Conservation (phyloP, 2,888 invertebrate species). For the Chaetogeoica ovagalla region DNA sequence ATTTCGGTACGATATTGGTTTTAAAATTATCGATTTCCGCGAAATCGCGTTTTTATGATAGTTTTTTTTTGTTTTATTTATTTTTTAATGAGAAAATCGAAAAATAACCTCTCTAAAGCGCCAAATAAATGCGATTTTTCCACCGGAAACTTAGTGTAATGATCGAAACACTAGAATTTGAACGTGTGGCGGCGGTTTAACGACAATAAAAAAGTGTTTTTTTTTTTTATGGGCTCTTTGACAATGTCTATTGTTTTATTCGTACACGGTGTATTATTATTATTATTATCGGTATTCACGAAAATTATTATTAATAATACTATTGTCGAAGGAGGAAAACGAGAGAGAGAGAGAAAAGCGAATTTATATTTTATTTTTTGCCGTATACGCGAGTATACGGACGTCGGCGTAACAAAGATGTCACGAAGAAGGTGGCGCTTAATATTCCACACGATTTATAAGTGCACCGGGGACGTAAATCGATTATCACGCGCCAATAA, state of each 20-base stretch:
- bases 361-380: not conserved
- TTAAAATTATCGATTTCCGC: no score
- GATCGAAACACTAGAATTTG: not conserved
- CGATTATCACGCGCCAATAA: not conserved
- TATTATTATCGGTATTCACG: constrained; percentile 1
- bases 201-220: constrained; percentile 16
- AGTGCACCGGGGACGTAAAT: not conserved
- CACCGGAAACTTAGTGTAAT: no score
- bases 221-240: constrained; percentile 22
- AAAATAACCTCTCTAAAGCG: no score
- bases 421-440: constrained; percentile 28
- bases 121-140: no score
- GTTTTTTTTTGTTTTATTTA: no score
- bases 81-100: no score
- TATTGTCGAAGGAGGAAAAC: not conserved
- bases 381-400: not conserved
- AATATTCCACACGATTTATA: constrained; percentile 29
- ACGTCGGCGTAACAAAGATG: not conserved
- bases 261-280: constrained; percentile 11
- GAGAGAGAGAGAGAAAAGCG: no score
- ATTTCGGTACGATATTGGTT: no score
- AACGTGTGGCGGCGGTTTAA: constrained; percentile 14
- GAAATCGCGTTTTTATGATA: no score
- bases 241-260: constrained; percentile 43
- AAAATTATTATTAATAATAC: constrained; percentile 32